A percentile compares a stretch with the other conserved stretches of the same genome.
Evolutionary conservation across 2,797 vertebrate species (phyloP).

Genomic region (Avahi laniger): DNA sequence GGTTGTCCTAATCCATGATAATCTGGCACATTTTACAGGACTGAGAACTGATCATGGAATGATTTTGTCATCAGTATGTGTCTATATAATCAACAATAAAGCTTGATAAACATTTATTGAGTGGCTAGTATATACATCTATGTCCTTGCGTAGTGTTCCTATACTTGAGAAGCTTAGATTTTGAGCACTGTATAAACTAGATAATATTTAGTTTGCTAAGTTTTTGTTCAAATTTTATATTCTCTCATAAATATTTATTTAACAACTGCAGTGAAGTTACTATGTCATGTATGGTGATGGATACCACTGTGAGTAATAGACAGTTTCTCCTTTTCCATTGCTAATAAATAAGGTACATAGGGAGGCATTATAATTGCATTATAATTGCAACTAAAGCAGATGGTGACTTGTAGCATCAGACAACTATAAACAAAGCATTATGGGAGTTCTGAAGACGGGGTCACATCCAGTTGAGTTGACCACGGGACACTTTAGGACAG

Average conservation of each 20-base stretch:
- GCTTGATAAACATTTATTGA: not conserved
- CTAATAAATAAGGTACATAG: not conserved
- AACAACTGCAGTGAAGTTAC: not conserved
- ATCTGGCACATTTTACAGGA: not conserved
- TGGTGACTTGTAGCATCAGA: not conserved
- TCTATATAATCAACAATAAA: not conserved
- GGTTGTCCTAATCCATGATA: not conserved
- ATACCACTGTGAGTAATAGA: not conserved
- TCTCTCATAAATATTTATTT: slow-evolving; percentile 6
- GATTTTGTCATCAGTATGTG: not conserved
- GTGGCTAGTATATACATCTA: not conserved
- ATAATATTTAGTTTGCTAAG: not conserved
- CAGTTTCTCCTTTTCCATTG: not conserved
- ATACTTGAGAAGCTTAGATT: not conserved
- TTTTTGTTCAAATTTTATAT: slow-evolving; percentile 11
- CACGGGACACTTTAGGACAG: not conserved
- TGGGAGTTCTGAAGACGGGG: not conserved
- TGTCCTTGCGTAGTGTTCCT: not conserved
- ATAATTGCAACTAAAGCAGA: not conserved
- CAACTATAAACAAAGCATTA: not conserved
- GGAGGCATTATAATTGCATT: not conserved
- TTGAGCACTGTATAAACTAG: not conserved
- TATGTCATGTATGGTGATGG: not conserved
- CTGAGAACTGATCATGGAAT: not conserved
- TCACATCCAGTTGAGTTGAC: not conserved